A percentile compares a stretch with the other conserved stretches of the same genome.
These are phyloP conservation scores for Catamblyrhynchus diadema DNA, from an alignment of 2,797 vertebrate genomes.

Conservation along the genomic window DNA sequence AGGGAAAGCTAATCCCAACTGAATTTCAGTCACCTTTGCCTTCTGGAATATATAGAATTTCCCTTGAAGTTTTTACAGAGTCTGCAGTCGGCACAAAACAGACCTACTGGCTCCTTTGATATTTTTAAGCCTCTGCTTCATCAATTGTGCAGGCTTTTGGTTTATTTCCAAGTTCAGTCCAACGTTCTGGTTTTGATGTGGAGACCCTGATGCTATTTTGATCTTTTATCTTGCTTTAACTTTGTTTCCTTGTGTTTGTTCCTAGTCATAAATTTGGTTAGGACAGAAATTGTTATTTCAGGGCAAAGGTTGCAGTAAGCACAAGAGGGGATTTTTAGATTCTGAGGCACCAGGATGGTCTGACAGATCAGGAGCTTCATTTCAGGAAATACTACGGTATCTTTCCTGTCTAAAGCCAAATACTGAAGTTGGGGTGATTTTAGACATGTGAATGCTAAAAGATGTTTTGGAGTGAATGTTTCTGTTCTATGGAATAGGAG, in stretches of 20 bases:
- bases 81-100: not conserved
- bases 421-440: not conserved
- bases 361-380: not conserved
- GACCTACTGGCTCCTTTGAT: conserved; percentile 28
- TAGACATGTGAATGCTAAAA: not conserved
- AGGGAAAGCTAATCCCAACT: not conserved
- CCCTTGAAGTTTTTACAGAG: conserved; percentile 41
- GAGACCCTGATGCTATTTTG: conserved; percentile 55
- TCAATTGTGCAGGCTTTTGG: conserved; percentile 36
- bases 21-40: conserved; percentile 47
- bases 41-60: conserved; percentile 32
- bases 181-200: conserved; percentile 41
- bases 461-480: not conserved
- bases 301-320: not conserved
- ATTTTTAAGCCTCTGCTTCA: conserved; percentile 35
- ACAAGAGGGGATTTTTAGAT: not conserved
- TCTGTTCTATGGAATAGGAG: not conserved
- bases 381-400: not conserved
- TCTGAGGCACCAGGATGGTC: not conserved
- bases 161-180: conserved; percentile 38
- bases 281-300: not conserved
- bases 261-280: not conserved
- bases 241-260: conserved; percentile 26
- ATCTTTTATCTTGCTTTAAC: conserved; percentile 36
- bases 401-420: not conserved